phyloP scores from a whole-genome alignment of 2,797 vertebrate species.

The Perodicticus potto region DNA sequence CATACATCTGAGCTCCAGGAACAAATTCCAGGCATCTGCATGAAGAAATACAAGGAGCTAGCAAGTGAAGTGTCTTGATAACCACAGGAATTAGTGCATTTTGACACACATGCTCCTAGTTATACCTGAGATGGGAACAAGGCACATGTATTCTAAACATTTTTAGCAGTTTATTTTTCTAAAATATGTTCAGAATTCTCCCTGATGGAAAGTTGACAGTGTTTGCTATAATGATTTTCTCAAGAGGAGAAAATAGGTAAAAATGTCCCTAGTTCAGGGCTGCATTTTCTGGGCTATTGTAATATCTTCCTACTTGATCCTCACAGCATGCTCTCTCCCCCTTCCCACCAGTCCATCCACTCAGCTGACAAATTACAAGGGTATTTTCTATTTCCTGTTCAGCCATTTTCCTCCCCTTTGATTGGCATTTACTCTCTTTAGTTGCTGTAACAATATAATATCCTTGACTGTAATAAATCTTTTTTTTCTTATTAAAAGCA shows the following conservation, averaged over 20 bases:
- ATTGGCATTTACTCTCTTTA: neutral
- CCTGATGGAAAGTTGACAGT: neutral
- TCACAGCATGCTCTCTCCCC: no score
- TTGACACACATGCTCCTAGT: neutral
- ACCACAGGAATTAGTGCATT: neutral
- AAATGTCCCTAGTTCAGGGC: neutral
- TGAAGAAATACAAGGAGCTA: neutral
- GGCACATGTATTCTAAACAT: neutral
- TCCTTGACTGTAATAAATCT: neutral
- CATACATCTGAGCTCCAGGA: conserved; percentile 48
- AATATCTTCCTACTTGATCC: neutral
- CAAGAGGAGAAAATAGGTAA: neutral
- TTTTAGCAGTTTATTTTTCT: neutral
- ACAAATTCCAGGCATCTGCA: conserved; percentile 51
- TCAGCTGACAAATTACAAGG: conserved; percentile 8
- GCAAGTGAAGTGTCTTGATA: conserved; percentile 15
- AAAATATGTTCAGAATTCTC: conserved; percentile 60
- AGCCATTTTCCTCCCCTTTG: neutral
- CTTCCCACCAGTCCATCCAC: neutral
- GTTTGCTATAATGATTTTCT: neutral
- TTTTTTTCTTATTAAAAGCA: conserved; percentile 59
- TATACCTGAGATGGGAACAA: neutral
- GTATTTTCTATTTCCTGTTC: neutral
- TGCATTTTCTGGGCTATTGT: neutral
- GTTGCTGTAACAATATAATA: conserved; percentile 33